Percentiles rank a stretch among this genome's conserved stretches.
Evolutionary conservation across 1,140 invertebrate species (phyloP).

Genomic region (Drosophila punjabiensis): DNA sequence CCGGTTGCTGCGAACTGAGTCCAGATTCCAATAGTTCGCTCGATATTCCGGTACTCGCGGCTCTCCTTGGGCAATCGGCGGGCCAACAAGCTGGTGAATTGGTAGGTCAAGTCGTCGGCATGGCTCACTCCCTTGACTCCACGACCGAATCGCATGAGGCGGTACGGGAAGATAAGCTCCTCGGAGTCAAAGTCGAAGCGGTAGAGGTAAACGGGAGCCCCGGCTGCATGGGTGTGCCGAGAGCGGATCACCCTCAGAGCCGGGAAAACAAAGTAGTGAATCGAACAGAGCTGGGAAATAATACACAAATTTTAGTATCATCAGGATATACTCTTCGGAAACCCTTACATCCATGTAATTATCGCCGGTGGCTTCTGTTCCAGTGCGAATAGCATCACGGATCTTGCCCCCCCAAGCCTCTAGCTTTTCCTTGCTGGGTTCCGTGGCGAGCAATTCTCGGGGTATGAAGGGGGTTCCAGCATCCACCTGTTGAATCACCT

Average conservation of each 20-base stretch:
- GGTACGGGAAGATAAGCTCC: slow-evolving; percentile 65
- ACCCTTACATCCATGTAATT: slow-evolving; percentile 75
- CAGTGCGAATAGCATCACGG: slow-evolving; percentile 63
- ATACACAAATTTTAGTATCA: neutral
- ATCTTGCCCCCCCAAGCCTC: slow-evolving; percentile 49
- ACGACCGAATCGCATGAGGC: slow-evolving; percentile 83
- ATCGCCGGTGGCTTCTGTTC: slow-evolving; percentile 58
- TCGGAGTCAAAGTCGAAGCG: slow-evolving; percentile 85
- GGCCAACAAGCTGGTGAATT: slow-evolving; percentile 86
- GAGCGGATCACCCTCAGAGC: slow-evolving; percentile 80
- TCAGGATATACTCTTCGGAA: too few species aligned
- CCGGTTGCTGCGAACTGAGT: slow-evolving; percentile 85
- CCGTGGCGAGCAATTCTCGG: slow-evolving; percentile 47
- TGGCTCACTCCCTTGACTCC: slow-evolving; percentile 86
- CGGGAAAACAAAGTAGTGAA: slow-evolving; percentile 81
- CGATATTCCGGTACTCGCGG: slow-evolving; percentile 82
- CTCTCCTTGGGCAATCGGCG: slow-evolving; percentile 80
- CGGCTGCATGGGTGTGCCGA: slow-evolving; percentile 71
- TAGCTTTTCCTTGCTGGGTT: slow-evolving; percentile 46
- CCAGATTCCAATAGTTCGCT: slow-evolving; percentile 83
- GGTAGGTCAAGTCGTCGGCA: slow-evolving; percentile 88
- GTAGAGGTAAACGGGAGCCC: slow-evolving; percentile 85
- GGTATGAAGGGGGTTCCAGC: slow-evolving; percentile 66
- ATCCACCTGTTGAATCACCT: slow-evolving; percentile 57
- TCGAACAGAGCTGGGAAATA: slow-evolving; percentile 65